Conservation (phyloP, 2,888 invertebrate species). For the Oscheius sp. region DNA sequence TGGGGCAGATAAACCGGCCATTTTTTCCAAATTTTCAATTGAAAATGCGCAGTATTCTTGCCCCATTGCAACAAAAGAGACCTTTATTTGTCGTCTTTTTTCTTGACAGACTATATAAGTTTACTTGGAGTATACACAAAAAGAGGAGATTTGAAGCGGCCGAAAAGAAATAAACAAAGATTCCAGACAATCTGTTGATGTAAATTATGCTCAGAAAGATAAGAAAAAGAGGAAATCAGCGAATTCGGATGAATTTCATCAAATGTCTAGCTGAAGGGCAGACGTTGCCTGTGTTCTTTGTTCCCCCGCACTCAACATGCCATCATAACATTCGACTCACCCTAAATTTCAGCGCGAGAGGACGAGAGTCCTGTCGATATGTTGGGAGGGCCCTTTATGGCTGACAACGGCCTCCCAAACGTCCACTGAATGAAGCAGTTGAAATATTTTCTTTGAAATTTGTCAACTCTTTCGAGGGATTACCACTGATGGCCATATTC, state of each 20-base stretch:
- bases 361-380: not conserved
- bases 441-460: not conserved
- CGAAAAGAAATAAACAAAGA: too few relatives aligned
- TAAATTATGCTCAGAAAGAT: too few relatives aligned
- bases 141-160: not conserved
- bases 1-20: too few relatives aligned
- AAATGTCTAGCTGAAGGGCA: too few relatives aligned
- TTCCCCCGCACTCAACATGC: constrained; percentile 2
- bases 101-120: too few relatives aligned
- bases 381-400: not conserved
- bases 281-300: constrained; percentile 8
- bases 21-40: too few relatives aligned
- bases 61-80: too few relatives aligned
- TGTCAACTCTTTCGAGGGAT: constrained; percentile 2
- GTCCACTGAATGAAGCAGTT: not conserved
- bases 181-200: too few relatives aligned
- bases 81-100: too few relatives aligned
- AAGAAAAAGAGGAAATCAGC: too few relatives aligned
- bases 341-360: not conserved
- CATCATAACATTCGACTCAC: constrained; percentile 27
- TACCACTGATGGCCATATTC: constrained; percentile 10
- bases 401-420: constrained; percentile 3
- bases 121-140: not conserved
- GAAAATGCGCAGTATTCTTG: too few relatives aligned
- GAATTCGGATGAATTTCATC: too few relatives aligned